Evolutionary conservation across 2,113 vertebrate species (phyloP).

Genomic region (Pangasianodon hypophthalmus): DNA sequence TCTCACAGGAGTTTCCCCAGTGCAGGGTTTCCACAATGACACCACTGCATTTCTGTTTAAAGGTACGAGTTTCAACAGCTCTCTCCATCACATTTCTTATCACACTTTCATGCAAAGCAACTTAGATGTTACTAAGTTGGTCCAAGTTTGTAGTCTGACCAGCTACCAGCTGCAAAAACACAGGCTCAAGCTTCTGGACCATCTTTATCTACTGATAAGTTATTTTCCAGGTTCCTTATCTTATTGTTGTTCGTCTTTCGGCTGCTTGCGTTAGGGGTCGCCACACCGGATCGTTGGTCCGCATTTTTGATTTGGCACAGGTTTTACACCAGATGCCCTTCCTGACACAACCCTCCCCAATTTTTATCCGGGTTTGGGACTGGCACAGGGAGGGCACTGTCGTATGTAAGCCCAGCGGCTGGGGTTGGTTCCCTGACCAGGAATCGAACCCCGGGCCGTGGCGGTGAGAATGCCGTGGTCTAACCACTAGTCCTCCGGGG

Average conservation of each 20-base stretch:
- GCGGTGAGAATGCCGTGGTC: too few relatives aligned
- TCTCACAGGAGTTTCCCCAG: constrained; percentile 77
- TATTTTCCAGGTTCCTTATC: neutral
- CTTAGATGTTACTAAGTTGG: neutral
- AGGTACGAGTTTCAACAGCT: constrained; percentile 70
- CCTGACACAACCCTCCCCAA: too few relatives aligned
- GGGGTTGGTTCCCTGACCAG: too few relatives aligned
- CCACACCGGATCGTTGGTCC: too few relatives aligned
- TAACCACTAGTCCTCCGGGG: too few relatives aligned
- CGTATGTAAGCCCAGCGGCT: too few relatives aligned
- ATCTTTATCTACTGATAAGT: neutral
- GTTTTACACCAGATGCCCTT: too few relatives aligned
- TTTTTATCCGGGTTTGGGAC: too few relatives aligned
- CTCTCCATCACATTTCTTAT: neutral
- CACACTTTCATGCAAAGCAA: neutral
- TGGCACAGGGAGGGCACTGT: too few relatives aligned
- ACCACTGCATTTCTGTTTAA: constrained; percentile 85
- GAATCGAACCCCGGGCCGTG: too few relatives aligned
- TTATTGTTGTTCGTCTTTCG: neutral
- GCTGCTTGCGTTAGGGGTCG: too few relatives aligned
- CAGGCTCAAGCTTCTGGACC: neutral
- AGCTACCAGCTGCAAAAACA: neutral
- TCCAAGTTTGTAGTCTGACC: neutral
- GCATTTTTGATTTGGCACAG: too few relatives aligned
- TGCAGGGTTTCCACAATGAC: constrained; percentile 83